phyloP scores from a whole-genome alignment of 1,140 invertebrate genomes.

The Drosophila melanogaster region Release_6_plus_ISO1_MT NC_004354.4:18086001-18086500 shows the following conservation, averaged over 20 bases:
- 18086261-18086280: conserved; percentile 91
- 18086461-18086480: conserved; percentile 85
- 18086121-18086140: conserved; percentile 86
- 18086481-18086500: conserved; percentile 86
- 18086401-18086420: conserved; percentile 53
- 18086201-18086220: conserved; percentile 93
- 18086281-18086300: conserved; percentile 89
- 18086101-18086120: conserved; percentile 84
- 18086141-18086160: conserved; percentile 86
- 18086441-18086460: conserved; percentile 85
- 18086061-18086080: conserved; percentile 41
- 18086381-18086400: conserved; percentile 53
- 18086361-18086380: conserved; percentile 47
- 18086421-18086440: conserved; percentile 15
- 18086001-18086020: conserved; percentile 61
- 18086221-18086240: conserved; percentile 93
- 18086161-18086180: conserved; percentile 87
- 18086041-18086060: not conserved
- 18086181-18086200: conserved; percentile 92
- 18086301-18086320: conserved; percentile 86
- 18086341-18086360: conserved; percentile 36
- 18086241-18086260: conserved; percentile 90
- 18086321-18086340: conserved; percentile 64
- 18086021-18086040: conserved; percentile 35
- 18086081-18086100: conserved; percentile 46